Base-by-base conservation (phyloP, 2,113 vertebrate species). In the Zeus faber region DNA sequence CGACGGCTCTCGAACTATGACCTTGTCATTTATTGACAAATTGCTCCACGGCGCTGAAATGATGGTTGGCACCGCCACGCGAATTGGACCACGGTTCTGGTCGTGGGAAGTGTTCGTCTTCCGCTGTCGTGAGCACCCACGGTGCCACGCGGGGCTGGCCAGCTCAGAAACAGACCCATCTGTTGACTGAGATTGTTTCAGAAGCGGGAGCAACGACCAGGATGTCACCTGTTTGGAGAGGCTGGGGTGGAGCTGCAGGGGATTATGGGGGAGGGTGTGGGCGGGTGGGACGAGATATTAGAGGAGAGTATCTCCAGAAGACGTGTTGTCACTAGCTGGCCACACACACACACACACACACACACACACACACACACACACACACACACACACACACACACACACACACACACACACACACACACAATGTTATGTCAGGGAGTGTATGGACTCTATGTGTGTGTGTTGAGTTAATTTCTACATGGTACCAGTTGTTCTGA, bases 161-260 rank as follows among this genome's bases (percentile, higher is more conserved):
- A 11, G 33, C 25, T 18, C n/a, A 61, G 70, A 57, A 74, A 73
- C 62, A 54, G 60, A 81, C 75, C 85, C 83, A 87, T 87, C 85
- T 85, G 85, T 84, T 81, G 70, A 70, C 62, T 54, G 65, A 79
- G 83, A 87, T 85, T 81, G 82, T 81, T 83, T n/a, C n/a, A 76
- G 58, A 74, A 54, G 82, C 72, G 62, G 73, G 64, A n/a, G 67
- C 68, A 69, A 63, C 37, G 67, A 66, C 70, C 82, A 77, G 80
- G 74, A 83, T 74, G 79, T 80, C 80, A 87, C 85, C 79, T 85
- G 79, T 81, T 83, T 53, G 62, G 70, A 77, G 68, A 53, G 49
- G 35, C 76, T 71, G 69, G 6, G 22, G 67, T 72, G 72, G 72
- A 68, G 67, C 37, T 2, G 8, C 11, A 5, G 27, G 54, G 63